Evolutionary conservation across 35 echinoderm and acorn worm genomes (phyloP), one percentile per base, ranked within the genome.

Genomic region (Anneissia japonica): DNA sequence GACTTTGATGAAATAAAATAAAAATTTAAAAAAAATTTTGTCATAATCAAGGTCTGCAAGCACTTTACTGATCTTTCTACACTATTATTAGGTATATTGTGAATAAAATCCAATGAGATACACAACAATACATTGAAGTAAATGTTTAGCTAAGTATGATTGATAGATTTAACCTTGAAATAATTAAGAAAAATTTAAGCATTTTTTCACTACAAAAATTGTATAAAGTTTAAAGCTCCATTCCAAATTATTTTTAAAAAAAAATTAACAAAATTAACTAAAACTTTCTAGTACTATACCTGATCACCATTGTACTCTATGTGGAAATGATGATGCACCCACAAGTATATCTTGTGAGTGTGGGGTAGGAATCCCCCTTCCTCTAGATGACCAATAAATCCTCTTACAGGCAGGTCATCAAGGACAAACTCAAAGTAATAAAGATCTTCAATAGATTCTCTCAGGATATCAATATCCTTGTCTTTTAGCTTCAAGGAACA

Each of bases 351-450:
- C 72, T 93, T 91, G 76, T 98, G 95, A 30, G 92, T 91, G 73
- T 98, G 95, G 0, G 95, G 95, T 45, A 98, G 81, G 43, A 98
- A 89, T 73, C 76, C 92, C 17, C 92, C 85, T 82, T 98, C 95
- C 76, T 86, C 84, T 80, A 98, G 93, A 83, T 91, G 89, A 36
- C 95, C 95, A 17, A 98, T 89, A 81, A 98, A 98, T 26, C 92
- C 95, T 77, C 95, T 73, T 23, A 98, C 38, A 28, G 95, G 95
- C 30, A 98, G 88, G 84, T 94, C 77, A 99, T 92, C 96, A 37
- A 99, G 77, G 26, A 99, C 88, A 99, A 99, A 99, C 75, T 99
- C 96, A 94, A 99, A 99, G 72, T 99, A 99, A 37, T 99, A 99
- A 36, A 94, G 89, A 79, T 94, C 92, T 81, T 93, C 92, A 23